phyloP scores from a whole-genome alignment of 2,888 invertebrate species.

The Athalia circularis region DNA sequence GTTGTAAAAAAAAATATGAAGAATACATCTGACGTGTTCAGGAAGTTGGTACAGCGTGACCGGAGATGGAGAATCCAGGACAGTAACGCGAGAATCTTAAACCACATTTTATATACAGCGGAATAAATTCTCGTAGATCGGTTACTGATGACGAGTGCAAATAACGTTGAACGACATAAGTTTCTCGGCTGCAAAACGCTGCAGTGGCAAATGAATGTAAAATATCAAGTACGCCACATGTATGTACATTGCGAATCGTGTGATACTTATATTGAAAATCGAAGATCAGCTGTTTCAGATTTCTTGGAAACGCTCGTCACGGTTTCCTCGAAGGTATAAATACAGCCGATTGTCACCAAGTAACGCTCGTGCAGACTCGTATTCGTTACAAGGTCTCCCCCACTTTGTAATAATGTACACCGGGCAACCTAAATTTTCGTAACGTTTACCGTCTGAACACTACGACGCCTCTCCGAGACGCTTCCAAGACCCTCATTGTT shows the following conservation, averaged over 20 bases:
- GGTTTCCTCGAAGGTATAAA: conserved; percentile 27
- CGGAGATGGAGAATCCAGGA: conserved; percentile 63
- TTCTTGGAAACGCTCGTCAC: conserved; percentile 26
- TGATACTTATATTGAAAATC: conserved; percentile 8
- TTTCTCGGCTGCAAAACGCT: too few species aligned
- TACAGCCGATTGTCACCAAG: conserved; percentile 13
- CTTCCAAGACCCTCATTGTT: neutral
- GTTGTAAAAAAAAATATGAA: neutral
- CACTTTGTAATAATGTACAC: neutral
- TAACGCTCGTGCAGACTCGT: conserved; percentile 24
- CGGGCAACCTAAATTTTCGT: conserved; percentile 38
- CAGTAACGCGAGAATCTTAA: conserved; percentile 55
- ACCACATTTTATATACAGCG: conserved; percentile 54
- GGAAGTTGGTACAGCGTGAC: conserved; percentile 62
- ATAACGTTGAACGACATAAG: too few species aligned
- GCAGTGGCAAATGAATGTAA: too few species aligned
- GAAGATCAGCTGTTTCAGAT: conserved; percentile 30
- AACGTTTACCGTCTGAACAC: conserved; percentile 24
- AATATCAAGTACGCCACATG: too few species aligned
- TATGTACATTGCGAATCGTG: neutral
- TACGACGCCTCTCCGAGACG: neutral
- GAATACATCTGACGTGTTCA: conserved; percentile 58
- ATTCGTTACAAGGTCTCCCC: conserved; percentile 33
- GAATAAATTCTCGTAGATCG: too few species aligned
- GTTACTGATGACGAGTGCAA: too few species aligned